A percentile compares a stretch with the other conserved stretches of the same genome.
phyloP scores from a whole-genome alignment of 2,888 invertebrate genomes.

The Rhyacophila evoluta region DNA sequence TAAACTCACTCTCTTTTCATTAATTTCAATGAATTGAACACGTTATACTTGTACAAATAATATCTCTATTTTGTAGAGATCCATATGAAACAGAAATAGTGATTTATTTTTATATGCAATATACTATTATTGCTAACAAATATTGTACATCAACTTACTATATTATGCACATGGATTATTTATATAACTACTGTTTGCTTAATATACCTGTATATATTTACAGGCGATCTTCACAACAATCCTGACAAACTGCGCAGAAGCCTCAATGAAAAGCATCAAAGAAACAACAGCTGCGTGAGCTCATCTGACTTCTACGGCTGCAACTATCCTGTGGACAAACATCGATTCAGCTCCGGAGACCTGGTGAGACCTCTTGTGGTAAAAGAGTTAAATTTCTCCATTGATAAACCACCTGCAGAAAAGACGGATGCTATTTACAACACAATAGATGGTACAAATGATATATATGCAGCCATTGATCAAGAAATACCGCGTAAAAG shows the following conservation, averaged over 20 bases:
- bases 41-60: too few relatives aligned
- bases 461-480: slow-evolving; percentile 53
- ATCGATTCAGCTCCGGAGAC: slow-evolving; percentile 68
- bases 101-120: too few relatives aligned
- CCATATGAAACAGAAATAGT: too few relatives aligned
- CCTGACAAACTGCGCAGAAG: slow-evolving; percentile 67
- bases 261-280: slow-evolving; percentile 68
- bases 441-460: slow-evolving; percentile 61
- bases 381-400: slow-evolving; percentile 65
- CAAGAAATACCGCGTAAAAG: slow-evolving; percentile 59
- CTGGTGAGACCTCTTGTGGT: slow-evolving; percentile 67
- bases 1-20: too few relatives aligned
- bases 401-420: slow-evolving; percentile 62
- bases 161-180: too few relatives aligned
- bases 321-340: slow-evolving; percentile 69
- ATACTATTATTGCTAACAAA: too few relatives aligned
- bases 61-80: too few relatives aligned
- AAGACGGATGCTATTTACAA: slow-evolving; percentile 61
- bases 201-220: too few relatives aligned
- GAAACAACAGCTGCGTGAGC: slow-evolving; percentile 69
- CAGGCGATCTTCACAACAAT: slow-evolving; percentile 67
- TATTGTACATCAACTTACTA: too few relatives aligned
- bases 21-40: too few relatives aligned
- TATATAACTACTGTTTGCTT: too few relatives aligned
- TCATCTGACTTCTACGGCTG: slow-evolving; percentile 70